Percentiles rank a stretch among this genome's conserved stretches.
Conservation (phyloP, 1,140 invertebrate genomes). For the Drosophila triauraria region DNA sequence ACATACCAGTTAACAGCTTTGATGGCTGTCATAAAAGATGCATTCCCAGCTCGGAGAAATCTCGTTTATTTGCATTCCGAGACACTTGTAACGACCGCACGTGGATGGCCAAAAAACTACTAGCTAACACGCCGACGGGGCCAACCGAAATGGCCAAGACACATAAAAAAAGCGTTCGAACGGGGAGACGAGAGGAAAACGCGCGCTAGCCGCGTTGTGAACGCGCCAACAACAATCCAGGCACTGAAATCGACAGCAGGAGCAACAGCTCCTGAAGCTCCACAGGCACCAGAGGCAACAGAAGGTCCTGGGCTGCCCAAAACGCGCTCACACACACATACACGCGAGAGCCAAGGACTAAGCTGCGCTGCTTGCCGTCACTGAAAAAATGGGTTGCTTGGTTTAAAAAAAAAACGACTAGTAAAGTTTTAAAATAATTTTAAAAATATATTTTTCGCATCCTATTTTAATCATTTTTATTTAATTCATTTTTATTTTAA, state of each 20-base stretch:
- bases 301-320: conserved; percentile 54
- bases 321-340: conserved; percentile 52
- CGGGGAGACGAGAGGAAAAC: conserved; percentile 27
- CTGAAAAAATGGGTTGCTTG: background rate
- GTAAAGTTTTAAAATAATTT: no score
- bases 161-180: conserved; percentile 49
- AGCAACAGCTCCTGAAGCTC: conserved; percentile 34
- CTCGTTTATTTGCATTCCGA: conserved; percentile 59
- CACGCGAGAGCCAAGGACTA: conserved; percentile 17
- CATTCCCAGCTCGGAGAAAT: conserved; percentile 41
- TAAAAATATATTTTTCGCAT: no score
- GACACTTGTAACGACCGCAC: conserved; percentile 61
- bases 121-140: conserved; percentile 29
- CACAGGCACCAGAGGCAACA: conserved; percentile 20
- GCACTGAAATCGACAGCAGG: conserved; percentile 69
- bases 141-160: conserved; percentile 19
- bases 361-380: conserved; percentile 29
- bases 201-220: conserved; percentile 65
- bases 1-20: conserved; percentile 46
- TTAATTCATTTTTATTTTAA: background rate
- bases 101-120: conserved; percentile 51
- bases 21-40: conserved; percentile 44
- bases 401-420: background rate
- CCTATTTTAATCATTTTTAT: no score
- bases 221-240: conserved; percentile 84